phyloP scores from a whole-genome alignment of 2,113 vertebrate species.

The Pygoscelis adeliae region DNA sequence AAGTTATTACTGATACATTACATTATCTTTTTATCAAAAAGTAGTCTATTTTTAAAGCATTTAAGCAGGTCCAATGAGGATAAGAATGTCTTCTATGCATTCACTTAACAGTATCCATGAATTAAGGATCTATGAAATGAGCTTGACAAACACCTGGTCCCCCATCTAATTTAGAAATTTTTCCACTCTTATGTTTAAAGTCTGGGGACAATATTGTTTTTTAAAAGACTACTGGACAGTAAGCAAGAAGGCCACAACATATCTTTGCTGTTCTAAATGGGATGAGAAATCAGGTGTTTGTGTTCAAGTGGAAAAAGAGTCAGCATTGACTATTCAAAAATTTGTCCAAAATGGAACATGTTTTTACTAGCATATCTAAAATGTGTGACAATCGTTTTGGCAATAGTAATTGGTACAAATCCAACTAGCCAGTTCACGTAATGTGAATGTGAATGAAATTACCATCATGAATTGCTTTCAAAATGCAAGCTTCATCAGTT shows the following conservation, averaged over 20 bases:
- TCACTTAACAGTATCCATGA: background rate
- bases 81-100: background rate
- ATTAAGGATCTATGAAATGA: slow-evolving; percentile 18
- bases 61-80: slow-evolving; percentile 9
- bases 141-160: background rate
- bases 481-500: background rate
- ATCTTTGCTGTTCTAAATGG: background rate
- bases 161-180: background rate
- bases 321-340: background rate
- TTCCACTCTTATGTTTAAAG: background rate
- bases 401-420: slow-evolving; percentile 13
- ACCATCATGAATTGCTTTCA: background rate
- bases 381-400: slow-evolving; percentile 28
- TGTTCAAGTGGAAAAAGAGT: background rate
- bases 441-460: slow-evolving; percentile 30
- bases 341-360: background rate
- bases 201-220: background rate
- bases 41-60: slow-evolving; percentile 32
- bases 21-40: slow-evolving; percentile 23
- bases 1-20: background rate
- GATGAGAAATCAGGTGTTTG: background rate
- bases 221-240: background rate
- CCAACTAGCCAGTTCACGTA: slow-evolving; percentile 6
- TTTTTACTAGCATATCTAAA: slow-evolving; percentile 24
- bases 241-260: background rate